phyloP scores from a whole-genome alignment of 2,888 invertebrate species.

The Megalurothrips usitatus region DNA sequence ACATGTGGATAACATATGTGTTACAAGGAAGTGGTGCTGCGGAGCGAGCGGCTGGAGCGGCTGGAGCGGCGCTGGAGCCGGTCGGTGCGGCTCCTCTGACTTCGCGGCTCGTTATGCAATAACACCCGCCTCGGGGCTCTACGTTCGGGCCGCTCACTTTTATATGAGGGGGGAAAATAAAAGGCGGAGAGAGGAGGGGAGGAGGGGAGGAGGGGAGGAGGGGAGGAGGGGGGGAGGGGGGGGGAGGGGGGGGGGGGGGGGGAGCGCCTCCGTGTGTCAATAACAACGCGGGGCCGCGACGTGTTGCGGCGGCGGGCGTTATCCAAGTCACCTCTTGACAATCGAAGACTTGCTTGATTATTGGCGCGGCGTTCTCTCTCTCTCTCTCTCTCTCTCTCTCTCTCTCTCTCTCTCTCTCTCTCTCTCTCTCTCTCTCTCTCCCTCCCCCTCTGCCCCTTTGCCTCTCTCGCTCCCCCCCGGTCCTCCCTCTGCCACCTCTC shows the following conservation, averaged over 20 bases:
- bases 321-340: not conserved
- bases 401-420: no score
- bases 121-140: no score
- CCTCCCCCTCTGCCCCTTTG: not conserved
- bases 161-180: constrained; percentile 14
- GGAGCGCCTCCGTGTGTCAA: constrained; percentile 9
- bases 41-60: no score
- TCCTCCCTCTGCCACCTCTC: not conserved
- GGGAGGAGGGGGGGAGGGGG: constrained; percentile 27
- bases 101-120: no score
- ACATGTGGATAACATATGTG: no score
- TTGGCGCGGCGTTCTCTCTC: no score
- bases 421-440: not conserved
- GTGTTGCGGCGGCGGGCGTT: not conserved
- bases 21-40: no score
- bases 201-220: constrained; percentile 29
- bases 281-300: not conserved
- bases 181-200: constrained; percentile 33
- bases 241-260: constrained; percentile 32
- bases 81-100: no score
- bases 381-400: no score
- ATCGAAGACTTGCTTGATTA: not conserved
- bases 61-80: no score
- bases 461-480: no score
- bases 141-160: no score